Evolutionary conservation across 2,113 vertebrate species (phyloP).

Genomic region (Spea bombifrons): DNA sequence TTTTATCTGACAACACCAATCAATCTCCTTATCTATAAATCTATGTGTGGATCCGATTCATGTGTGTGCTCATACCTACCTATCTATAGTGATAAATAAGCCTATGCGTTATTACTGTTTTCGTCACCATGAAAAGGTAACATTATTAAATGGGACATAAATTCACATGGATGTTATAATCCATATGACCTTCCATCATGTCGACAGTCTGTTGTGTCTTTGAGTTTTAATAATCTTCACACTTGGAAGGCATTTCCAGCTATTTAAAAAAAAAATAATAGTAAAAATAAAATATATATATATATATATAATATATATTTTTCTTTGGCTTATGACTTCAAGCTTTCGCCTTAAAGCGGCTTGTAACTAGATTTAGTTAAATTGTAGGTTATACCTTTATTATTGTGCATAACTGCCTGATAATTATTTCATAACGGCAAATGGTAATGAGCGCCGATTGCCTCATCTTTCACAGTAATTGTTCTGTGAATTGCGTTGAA

Average conservation of each 20-base stretch:
- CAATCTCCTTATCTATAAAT: neutral
- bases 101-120: neutral
- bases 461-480: conserved; percentile 40
- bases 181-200: neutral
- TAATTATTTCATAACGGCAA: conserved; percentile 42
- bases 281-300: no score
- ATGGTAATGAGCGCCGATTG: conserved; percentile 28
- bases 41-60: neutral
- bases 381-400: conserved; percentile 28
- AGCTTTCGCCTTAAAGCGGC: neutral
- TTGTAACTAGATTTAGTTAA: conserved; percentile 28
- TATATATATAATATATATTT: no score
- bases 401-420: conserved; percentile 27
- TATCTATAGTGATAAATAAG: neutral
- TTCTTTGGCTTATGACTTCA: no score
- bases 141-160: neutral
- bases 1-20: neutral
- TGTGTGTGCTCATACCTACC: neutral
- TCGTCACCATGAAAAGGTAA: neutral
- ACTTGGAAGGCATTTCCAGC: neutral
- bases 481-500: conserved; percentile 28
- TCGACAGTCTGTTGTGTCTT: neutral
- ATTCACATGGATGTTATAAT: neutral
- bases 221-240: neutral
- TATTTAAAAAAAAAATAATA: neutral